Base-by-base conservation (phyloP, 2,888 invertebrate species). In the Lepidocyrtoides sp. region DNA sequence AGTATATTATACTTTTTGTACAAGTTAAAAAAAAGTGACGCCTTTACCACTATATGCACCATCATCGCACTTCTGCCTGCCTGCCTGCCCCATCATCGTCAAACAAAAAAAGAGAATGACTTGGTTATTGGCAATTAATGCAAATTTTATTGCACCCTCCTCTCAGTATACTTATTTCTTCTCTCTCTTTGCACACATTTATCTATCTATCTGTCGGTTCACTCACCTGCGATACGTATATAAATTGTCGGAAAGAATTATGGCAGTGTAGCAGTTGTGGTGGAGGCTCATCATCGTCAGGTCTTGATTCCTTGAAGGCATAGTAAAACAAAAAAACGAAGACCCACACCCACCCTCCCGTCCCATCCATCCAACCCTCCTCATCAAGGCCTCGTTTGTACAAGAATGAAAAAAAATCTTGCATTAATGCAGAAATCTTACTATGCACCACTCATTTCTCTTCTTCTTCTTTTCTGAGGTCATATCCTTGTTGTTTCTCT, bases 101-200 rank as follows among this genome's bases (percentile, higher is more conserved):
- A 60, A 60, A 87, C 79, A 72, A 20, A 66, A n/a, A 36, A 48
- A 84, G 84, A 90, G 86, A 89, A 85, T 85, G 84, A 90, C 90
- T 90, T 90, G 90, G 90, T 90, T 90, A 90, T 90, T 84, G 90
- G 90, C 90, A 90, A 90, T 90, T 90, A 90, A 90, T 90, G 90
- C 90, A 90, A 90, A 90, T 90, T 90, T 90, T 90, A 90, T 90
- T 89, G 84, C 90, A 66, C 84, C 79, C 83, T 85, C 57, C 66
- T 54, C 84, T 84, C 82, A 17, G 36, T 77, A 66, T 81, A 79
- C 63, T 44, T 51, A 48, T 36, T 41, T 60, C 36, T 69, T 48
- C 32, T 44, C 26, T 32, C 66, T 29, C 66, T 26, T 29, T 29
- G 57, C 66, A 29, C 66, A n/a, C n/a, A 60, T 17, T 32, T 36